These are phyloP conservation scores for Cyanoliseus patagonus DNA, from an alignment of 2,113 vertebrate species.

Conservation along the genomic window DNA sequence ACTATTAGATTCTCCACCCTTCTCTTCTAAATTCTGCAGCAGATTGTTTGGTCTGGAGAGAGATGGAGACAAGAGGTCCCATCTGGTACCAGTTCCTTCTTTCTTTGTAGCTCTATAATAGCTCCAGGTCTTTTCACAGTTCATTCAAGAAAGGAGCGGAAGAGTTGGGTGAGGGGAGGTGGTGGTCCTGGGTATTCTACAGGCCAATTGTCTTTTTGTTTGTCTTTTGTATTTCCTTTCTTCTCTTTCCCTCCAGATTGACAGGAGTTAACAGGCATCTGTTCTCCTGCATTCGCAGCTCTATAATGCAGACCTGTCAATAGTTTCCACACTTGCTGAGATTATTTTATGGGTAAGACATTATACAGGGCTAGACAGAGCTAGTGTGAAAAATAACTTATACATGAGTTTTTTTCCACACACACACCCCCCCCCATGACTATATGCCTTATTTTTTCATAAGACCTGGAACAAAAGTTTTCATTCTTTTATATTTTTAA, in stretches of 20 bases:
- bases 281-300: slow-evolving; percentile 47
- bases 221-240: not conserved
- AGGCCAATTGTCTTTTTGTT: not conserved
- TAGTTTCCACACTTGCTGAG: slow-evolving; percentile 65
- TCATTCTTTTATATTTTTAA: not conserved
- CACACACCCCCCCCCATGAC: fast-evolving
- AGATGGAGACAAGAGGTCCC: slow-evolving; percentile 82
- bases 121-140: slow-evolving; percentile 74
- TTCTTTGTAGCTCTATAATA: slow-evolving; percentile 75
- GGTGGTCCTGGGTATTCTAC: not conserved
- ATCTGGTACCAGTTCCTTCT: slow-evolving; percentile 79
- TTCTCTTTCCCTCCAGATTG: not conserved
- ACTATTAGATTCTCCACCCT: slow-evolving; percentile 76
- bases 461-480: not conserved
- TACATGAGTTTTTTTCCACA: not conserved
- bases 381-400: slow-evolving; percentile 57
- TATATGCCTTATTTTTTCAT: not conserved
- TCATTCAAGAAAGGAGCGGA: slow-evolving; percentile 34
- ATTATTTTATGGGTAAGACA: slow-evolving; percentile 58
- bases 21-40: slow-evolving; percentile 79
- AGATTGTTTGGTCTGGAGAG: slow-evolving; percentile 84
- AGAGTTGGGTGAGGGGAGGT: slow-evolving; percentile 1
- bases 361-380: slow-evolving; percentile 58
- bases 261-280: slow-evolving; percentile 56
- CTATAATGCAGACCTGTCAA: slow-evolving; percentile 65